Evolutionary conservation across 2,888 invertebrate species (phyloP).

Genomic region (Ophraella communa): DNA sequence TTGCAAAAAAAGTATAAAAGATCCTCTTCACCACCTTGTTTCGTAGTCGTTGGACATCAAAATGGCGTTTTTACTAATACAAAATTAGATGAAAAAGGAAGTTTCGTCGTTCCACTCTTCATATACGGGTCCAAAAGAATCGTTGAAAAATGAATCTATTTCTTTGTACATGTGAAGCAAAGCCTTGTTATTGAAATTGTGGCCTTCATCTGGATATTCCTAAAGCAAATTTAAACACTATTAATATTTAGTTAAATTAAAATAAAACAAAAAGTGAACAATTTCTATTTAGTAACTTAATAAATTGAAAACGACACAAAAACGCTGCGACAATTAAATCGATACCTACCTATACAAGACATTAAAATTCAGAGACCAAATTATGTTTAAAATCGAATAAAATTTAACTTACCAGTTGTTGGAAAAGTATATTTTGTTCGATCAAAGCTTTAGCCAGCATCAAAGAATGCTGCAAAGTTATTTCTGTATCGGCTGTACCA

Average conservation of each 20-base stretch:
- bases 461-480: slow-evolving; percentile 88
- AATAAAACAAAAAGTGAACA: background rate
- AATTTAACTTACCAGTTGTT: slow-evolving; percentile 74
- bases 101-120: slow-evolving; percentile 59
- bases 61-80: background rate
- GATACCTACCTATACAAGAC: too few relatives aligned
- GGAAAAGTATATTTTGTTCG: slow-evolving; percentile 81
- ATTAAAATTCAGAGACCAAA: too few relatives aligned
- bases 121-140: slow-evolving; percentile 71
- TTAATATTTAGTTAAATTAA: too few relatives aligned
- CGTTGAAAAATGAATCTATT: slow-evolving; percentile 86
- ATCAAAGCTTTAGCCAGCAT: slow-evolving; percentile 83
- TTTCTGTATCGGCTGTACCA: slow-evolving; percentile 84
- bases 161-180: slow-evolving; percentile 80
- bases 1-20: slow-evolving; percentile 1
- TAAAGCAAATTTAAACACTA: slow-evolving; percentile 54
- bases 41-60: background rate
- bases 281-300: too few relatives aligned
- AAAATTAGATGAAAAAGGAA: slow-evolving; percentile 56
- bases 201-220: slow-evolving; percentile 89
- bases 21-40: background rate
- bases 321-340: too few relatives aligned
- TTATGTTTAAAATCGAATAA: background rate
- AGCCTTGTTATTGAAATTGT: slow-evolving; percentile 72
- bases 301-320: too few relatives aligned